Evolutionary conservation across 2,113 vertebrate species (phyloP).

Genomic region (Planiliza haematocheilus): DNA sequence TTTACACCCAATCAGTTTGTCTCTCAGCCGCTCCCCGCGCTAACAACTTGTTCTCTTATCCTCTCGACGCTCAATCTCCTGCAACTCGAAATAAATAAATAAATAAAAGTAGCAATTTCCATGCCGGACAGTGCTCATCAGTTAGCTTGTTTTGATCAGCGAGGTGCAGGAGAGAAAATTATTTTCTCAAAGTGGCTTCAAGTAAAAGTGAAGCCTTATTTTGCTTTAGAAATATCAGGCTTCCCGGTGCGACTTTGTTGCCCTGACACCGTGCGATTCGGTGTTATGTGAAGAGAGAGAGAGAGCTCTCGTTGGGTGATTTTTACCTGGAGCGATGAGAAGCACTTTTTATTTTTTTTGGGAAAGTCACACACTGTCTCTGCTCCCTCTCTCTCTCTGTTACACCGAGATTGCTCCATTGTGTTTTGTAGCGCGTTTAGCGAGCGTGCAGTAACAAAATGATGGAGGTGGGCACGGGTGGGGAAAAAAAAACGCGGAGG

Average conservation of each 20-base stretch:
- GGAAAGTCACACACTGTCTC: conserved; percentile 15
- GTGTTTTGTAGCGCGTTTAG: not conserved
- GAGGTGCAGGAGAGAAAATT: conserved; percentile 3
- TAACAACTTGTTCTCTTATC: conserved; percentile 64
- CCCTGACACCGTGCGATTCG: not conserved
- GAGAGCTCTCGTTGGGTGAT: conserved; percentile 7
- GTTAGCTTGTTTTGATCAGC: conserved; percentile 37
- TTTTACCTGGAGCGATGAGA: conserved; percentile 33
- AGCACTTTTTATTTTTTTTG: no score
- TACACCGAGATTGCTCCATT: not conserved
- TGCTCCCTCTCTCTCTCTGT: not conserved
- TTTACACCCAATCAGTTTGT: conserved; percentile 60
- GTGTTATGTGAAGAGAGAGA: not conserved
- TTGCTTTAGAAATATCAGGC: not conserved
- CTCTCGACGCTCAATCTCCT: conserved; percentile 46
- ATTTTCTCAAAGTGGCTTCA: not conserved
- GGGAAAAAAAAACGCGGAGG: not conserved
- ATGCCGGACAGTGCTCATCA: conserved; percentile 48
- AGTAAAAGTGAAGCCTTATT: not conserved
- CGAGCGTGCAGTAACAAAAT: not conserved
- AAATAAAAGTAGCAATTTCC: no score
- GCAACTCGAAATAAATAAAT: no score
- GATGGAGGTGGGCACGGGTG: not conserved
- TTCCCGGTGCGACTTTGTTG: not conserved
- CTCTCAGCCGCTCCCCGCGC: conserved; percentile 37